Evolutionary conservation across 2,888 invertebrate genomes (phyloP), one percentile per base, ranked within the genome.

Genomic region (Chorisops tibialis): DNA sequence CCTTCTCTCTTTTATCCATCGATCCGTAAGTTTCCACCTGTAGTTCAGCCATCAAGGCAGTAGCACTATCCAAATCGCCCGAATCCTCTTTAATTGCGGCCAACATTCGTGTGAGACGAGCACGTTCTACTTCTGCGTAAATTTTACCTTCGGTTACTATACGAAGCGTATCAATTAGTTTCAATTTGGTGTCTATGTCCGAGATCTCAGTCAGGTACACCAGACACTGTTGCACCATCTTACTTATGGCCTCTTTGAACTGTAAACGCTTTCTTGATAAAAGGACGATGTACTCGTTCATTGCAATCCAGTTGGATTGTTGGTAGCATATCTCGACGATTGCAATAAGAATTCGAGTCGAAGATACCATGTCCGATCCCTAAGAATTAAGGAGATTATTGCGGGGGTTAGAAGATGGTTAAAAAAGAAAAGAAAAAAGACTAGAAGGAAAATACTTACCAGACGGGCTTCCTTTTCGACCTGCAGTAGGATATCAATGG

Each of bases 141-240:
- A 97, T 96, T 86, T 96, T 96, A 68, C 96, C 96, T 73, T 94
- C 94, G 0, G 96, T 96, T 12, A 96, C 95, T 14, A 87, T 84
- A 67, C 92, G 83, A 35, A 97, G 79, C 0, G 96, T 94, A 74
- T 95, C 95, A 73, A 97, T 96, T 1, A 96, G 82, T 73, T 93
- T 91, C 59, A 95, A 84, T 80, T 89, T 89, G 0, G 86, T 86
- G 68, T 91, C 91, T 74, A 90, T 88, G 70, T 89, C 87, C 0
- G 91, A 90, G 37, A 91, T 89, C 75, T 89, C 85, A 70, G 94
- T 92, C 4, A 96, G 89, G 72, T 91, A 94, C 50, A 84, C 85
- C 73, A 87, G 92, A 70, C 92, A 93, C 78, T 94, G 91, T 76
- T 93, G 92, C 62, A 96, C 89, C 90, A 91, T 91, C 83, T 88